Percentiles rank a stretch among this genome's conserved stretches.
These are phyloP conservation scores for Orthosia gracilis DNA, from an alignment of 2,888 invertebrate genomes.

Conservation along the genomic window DNA sequence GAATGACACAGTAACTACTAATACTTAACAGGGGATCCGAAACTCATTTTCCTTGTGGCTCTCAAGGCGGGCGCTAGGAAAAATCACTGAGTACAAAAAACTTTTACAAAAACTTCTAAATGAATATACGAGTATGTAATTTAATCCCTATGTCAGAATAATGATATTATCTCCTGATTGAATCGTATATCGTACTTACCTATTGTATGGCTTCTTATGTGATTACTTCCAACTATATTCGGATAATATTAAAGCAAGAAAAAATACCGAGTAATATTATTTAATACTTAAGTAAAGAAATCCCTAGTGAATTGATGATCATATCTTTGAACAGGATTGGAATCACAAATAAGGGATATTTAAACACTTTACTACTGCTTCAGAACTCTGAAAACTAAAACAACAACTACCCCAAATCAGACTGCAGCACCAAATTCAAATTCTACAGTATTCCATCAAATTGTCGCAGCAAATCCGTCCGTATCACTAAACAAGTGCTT, in stretches of 20 bases:
- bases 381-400: background rate
- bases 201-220: background rate
- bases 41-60: too few relatives aligned
- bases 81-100: too few relatives aligned
- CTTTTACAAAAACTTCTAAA: too few relatives aligned
- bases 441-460: conserved; percentile 23
- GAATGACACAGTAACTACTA: too few relatives aligned
- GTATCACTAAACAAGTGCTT: conserved; percentile 54
- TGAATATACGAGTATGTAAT: too few relatives aligned
- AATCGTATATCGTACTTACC: background rate
- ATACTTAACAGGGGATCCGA: too few relatives aligned
- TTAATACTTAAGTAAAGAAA: too few relatives aligned
- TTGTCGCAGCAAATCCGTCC: conserved; percentile 11
- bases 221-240: background rate
- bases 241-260: background rate
- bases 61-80: too few relatives aligned
- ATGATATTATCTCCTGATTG: background rate
- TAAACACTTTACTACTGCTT: background rate
- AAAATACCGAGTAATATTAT: background rate
- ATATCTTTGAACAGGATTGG: background rate
- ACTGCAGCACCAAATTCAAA: conserved; percentile 14
- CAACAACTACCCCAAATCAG: conserved; percentile 10
- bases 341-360: background rate
- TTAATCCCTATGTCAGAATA: background rate
- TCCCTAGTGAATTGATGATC: background rate